These are phyloP conservation scores for Oplegnathus fasciatus DNA, from an alignment of 2,113 vertebrate genomes.

Conservation along the genomic window DNA sequence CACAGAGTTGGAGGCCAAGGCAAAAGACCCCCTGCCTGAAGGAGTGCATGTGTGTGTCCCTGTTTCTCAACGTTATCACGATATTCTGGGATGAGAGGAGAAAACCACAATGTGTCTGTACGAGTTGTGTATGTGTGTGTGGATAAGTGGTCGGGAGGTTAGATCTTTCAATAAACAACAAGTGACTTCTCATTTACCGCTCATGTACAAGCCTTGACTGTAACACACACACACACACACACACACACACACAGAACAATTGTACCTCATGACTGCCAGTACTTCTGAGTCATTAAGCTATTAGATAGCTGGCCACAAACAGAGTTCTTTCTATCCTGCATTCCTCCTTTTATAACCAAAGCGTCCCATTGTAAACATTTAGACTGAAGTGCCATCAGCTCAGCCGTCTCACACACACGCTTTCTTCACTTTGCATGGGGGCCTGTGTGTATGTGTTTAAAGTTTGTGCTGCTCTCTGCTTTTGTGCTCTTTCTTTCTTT, in stretches of 20 bases:
- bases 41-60: neutral
- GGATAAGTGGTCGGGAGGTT: constrained; percentile 36
- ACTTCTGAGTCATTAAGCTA: constrained; percentile 73
- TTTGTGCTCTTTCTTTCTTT: constrained; percentile 12
- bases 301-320: constrained; percentile 64
- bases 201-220: constrained; percentile 51
- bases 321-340: constrained; percentile 61
- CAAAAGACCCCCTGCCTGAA: constrained; percentile 58
- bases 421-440: constrained; percentile 28
- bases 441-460: constrained; percentile 45
- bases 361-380: constrained; percentile 80
- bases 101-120: constrained; percentile 41
- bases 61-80: neutral
- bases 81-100: constrained; percentile 28
- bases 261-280: constrained; percentile 69
- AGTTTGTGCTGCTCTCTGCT: constrained; percentile 33
- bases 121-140: constrained; percentile 31
- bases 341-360: constrained; percentile 74
- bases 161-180: constrained; percentile 64
- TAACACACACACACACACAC: constrained; percentile 43
- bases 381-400: constrained; percentile 71
- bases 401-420: constrained; percentile 41
- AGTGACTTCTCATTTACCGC: constrained; percentile 68
- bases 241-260: constrained; percentile 50
- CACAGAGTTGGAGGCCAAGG: constrained; percentile 16